Evolutionary conservation across 2,888 invertebrate species (phyloP), one percentile per base, ranked within the genome.

Genomic region (Lasius platythorax): DNA sequence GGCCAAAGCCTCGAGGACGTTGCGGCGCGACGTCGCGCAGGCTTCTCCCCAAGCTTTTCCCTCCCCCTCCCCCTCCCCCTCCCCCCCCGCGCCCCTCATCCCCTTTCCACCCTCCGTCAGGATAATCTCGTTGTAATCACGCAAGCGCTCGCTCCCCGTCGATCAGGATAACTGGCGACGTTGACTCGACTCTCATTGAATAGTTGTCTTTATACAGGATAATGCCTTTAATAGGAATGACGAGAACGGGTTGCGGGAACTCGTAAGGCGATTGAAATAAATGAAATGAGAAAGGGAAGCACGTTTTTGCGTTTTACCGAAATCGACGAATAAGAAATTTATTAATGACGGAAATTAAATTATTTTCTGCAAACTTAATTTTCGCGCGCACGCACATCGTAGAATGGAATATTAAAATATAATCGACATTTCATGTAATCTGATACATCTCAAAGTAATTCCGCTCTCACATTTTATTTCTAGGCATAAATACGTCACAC

Each of bases 111-210:
- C 3, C 61, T 11, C 18, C 28, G 46, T 72, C 50, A 63, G 28
- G 61, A 81, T 61, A 70, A 79, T 79, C 58, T 33, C 43, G 18
- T 66, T 53, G 46, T 79, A 79, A 81, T 81, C 79, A 79, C 46
- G 53, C 67, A 40, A 67, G 28, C 67, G 18, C 58, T 3, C 46
- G 28, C 3, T 28, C 11, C 4, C 40, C 40, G 43, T 61, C 33
- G 15, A 46, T 70, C 58, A 46, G 3, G 8, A 46, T 46, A 79
- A 70, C 33, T 70, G 33, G 50, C 58, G 33, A 58, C 3, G 23
- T 68, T 46, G 18, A 23, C 28, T 53, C 40, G 18, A 67, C 53
- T 40, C 30, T 68, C 58, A 23, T 23, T 70, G 70, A 79, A 61
- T 46, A 46, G 5, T 58, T 70, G 23, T 70, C 61, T 70, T 79